Evolutionary conservation across 2,797 vertebrate genomes (phyloP).

Genomic region (Poecilia picta): DNA sequence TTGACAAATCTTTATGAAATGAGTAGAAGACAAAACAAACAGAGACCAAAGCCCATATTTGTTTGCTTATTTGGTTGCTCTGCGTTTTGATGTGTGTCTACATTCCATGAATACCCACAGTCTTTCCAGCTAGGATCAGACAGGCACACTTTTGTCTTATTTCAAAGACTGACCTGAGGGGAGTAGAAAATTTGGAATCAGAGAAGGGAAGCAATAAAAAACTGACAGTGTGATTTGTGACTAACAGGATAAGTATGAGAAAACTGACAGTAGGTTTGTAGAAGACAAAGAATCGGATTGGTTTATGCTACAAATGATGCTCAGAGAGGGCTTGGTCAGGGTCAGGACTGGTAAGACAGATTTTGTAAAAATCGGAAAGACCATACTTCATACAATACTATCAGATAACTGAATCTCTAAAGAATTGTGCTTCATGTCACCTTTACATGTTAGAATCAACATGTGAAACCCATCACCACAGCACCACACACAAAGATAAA

Average conservation of each 20-base stretch:
- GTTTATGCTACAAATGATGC: slow-evolving; percentile 56
- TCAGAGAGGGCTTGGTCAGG: slow-evolving; percentile 34
- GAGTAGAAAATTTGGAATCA: slow-evolving; percentile 33
- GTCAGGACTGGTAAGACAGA: slow-evolving; percentile 49
- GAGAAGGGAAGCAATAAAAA: slow-evolving; percentile 52
- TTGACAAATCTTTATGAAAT: not conserved
- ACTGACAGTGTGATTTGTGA: slow-evolving; percentile 59
- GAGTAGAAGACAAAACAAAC: slow-evolving; percentile 1
- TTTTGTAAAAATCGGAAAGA: slow-evolving; percentile 69
- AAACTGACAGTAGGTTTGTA: slow-evolving; percentile 24
- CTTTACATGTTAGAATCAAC: slow-evolving; percentile 67
- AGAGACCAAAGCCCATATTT: not conserved
- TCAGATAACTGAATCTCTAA: slow-evolving; percentile 85
- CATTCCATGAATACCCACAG: slow-evolving; percentile 9
- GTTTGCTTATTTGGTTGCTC: not conserved
- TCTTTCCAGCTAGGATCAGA: slow-evolving; percentile 14
- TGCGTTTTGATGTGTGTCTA: slow-evolving; percentile 5
- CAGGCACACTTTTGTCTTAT: slow-evolving; percentile 15
- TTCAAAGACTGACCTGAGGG: slow-evolving; percentile 35
- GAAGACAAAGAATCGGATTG: slow-evolving; percentile 56
- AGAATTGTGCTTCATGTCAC: slow-evolving; percentile 71
- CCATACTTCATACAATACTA: slow-evolving; percentile 73
- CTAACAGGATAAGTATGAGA: slow-evolving; percentile 42
- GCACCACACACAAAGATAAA: slow-evolving; percentile 44
- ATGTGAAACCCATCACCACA: slow-evolving; percentile 69